Evolutionary conservation across 2,113 vertebrate genomes (phyloP).

Genomic region (Nipponia nippon): DNA sequence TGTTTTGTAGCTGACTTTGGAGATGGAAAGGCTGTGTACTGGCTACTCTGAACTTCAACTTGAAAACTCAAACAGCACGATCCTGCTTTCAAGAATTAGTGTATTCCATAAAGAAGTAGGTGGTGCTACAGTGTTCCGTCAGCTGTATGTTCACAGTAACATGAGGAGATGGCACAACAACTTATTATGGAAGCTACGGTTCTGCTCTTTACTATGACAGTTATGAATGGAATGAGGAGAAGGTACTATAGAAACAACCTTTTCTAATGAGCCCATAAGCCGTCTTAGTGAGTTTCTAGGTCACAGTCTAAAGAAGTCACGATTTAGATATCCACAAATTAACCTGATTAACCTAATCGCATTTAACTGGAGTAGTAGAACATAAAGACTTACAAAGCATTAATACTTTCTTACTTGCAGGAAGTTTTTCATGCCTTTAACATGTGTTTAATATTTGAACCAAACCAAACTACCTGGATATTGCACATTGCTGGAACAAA

Average conservation of each 20-base stretch:
- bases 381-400: neutral
- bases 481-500: neutral
- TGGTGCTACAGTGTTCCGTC: neutral
- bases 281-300: neutral
- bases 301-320: neutral
- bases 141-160: neutral
- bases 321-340: neutral
- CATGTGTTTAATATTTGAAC: neutral
- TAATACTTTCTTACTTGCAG: neutral
- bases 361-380: neutral
- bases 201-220: neutral
- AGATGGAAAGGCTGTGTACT: neutral
- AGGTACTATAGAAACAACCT: neutral
- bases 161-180: accelerated
- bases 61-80: neutral
- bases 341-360: neutral
- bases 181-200: accelerated
- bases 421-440: neutral
- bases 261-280: neutral
- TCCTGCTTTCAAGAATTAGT: neutral
- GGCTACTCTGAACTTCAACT: neutral
- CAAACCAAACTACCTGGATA: neutral
- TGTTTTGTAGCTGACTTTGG: neutral
- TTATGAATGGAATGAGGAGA: neutral
- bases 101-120: neutral